A percentile compares a stretch with the other conserved stretches of the same genome.
Evolutionary conservation across 2,797 vertebrate species (phyloP).

Genomic region (Nyctibius grandis): DNA sequence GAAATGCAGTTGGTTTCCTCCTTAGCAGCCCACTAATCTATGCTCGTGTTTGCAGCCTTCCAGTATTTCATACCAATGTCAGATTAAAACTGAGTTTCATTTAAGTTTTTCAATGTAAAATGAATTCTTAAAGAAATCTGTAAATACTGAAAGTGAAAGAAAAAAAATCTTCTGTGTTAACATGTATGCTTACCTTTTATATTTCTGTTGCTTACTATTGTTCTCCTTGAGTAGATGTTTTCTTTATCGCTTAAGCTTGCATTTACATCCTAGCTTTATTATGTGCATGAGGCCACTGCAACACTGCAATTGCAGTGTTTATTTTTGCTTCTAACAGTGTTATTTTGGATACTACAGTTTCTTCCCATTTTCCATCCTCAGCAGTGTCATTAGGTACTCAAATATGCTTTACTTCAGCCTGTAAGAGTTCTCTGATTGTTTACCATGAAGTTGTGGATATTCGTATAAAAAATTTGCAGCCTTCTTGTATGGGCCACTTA

Average conservation of each 20-base stretch:
- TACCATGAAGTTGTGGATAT: not conserved
- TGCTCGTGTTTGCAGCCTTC: not conserved
- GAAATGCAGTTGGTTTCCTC: not conserved
- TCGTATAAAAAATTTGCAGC: not conserved
- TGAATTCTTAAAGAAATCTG: not conserved
- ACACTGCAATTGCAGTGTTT: not conserved
- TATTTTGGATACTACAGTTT: not conserved
- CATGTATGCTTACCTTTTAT: not conserved
- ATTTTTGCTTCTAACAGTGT: not conserved
- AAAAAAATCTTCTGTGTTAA: not conserved
- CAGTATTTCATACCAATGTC: not conserved
- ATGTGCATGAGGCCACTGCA: not conserved
- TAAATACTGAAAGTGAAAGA: not conserved
- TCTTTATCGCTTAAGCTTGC: not conserved
- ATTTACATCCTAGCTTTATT: not conserved
- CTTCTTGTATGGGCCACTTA: not conserved
- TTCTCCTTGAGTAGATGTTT: not conserved
- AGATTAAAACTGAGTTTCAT: not conserved
- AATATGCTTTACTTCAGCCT: not conserved
- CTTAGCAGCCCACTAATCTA: not conserved
- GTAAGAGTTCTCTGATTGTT: not conserved
- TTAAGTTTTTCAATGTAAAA: not conserved
- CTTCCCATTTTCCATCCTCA: not conserved
- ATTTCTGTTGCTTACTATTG: not conserved
- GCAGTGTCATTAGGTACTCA: not conserved